Evolutionary conservation across 2,113 vertebrate genomes (phyloP), one percentile per base, ranked within the genome.

Genomic region (Pseudolaguvia tuberculata): DNA sequence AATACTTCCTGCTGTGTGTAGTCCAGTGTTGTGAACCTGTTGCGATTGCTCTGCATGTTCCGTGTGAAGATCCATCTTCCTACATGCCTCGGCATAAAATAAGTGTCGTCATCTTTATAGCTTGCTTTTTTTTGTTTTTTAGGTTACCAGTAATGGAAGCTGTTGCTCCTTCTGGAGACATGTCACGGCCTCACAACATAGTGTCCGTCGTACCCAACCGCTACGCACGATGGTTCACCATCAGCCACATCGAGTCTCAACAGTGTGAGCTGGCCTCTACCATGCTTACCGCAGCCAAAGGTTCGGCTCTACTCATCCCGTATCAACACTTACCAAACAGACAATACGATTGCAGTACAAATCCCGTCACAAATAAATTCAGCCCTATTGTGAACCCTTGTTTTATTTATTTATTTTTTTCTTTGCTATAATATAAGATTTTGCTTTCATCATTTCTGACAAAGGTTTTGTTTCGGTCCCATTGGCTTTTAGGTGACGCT

Each of bases 81-180:
- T 14, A 42, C 12, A 42, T 21, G 35, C 5, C 21, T 13, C 10
- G 8, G 10, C 15, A 11, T 18, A 55, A 39, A 70, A 21, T 14
- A 20, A 25, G 17, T 11, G 48, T 5, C 4, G 27, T n/a, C n/a
- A n/a, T 56, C 20, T 55, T 51, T 21, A 29, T 25, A 39, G 3
- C 39, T 6, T 35, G 14, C 3, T 18, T 21, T 15, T 3, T 11
- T 9, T 18, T 18, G n/a, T 12, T 35, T 27, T 0, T 31, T 76
- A 99, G 96, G 87, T 94, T 99, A 89, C 93, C 96, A 70, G 96
- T 99, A 86, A 92, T 99, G 93, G 96, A 99, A 92, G 96, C 96
- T 72, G 90, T 92, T 35, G 93, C 94, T 89, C 93, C 94, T 20
- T 92, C 93, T 0, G 94, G 94, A 82, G 96, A 99, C 84, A 86